Evolutionary conservation across 2,113 vertebrate species (phyloP).

Genomic region (Cinclus cinclus): DNA sequence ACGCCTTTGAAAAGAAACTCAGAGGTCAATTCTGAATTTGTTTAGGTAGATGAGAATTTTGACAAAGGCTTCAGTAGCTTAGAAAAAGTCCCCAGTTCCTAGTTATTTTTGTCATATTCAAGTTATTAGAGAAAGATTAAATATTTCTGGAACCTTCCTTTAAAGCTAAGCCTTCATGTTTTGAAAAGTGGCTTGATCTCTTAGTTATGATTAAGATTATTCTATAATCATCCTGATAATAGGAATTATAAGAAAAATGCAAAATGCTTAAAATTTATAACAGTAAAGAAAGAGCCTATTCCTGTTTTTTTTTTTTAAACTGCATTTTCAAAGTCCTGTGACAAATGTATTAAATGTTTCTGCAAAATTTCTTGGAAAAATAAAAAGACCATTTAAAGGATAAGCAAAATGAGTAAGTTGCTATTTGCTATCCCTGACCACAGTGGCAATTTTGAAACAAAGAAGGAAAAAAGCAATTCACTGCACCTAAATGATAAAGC

Average conservation of each 20-base stretch:
- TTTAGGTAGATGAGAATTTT: neutral
- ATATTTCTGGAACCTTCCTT: neutral
- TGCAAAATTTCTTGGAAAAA: neutral
- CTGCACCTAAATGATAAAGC: neutral
- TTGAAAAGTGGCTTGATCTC: neutral
- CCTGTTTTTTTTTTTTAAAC: neutral
- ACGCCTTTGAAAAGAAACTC: neutral
- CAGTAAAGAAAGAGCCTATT: neutral
- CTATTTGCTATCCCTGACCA: neutral
- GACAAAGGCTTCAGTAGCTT: neutral
- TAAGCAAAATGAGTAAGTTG: neutral
- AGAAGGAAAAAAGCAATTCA: neutral
- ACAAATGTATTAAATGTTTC: neutral
- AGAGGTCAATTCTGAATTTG: neutral
- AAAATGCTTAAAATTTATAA: neutral
- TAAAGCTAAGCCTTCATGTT: neutral
- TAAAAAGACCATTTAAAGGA: neutral
- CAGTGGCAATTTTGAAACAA: neutral
- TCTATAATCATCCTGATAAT: neutral
- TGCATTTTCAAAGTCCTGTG: neutral
- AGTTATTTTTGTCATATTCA: neutral
- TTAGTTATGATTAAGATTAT: neutral
- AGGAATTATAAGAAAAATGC: neutral
- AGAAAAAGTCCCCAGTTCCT: neutral
- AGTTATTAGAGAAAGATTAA: neutral